Evolutionary conservation across 1,140 invertebrate genomes (phyloP).

Genomic region (Tribolium madens): DNA sequence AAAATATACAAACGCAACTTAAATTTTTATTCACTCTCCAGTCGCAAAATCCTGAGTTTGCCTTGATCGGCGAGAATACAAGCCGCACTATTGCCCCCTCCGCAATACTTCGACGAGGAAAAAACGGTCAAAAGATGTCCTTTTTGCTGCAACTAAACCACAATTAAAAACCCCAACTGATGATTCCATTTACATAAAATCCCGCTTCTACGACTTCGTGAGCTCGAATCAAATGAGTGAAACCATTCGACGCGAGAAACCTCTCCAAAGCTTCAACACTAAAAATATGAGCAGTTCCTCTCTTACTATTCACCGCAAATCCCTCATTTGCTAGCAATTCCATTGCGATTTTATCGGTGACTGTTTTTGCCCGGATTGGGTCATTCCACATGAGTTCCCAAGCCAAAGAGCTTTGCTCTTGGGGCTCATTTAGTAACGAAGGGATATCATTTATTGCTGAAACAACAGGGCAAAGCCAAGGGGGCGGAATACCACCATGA

Average conservation of each 20-base stretch:
- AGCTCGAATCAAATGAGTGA: constrained; percentile 78
- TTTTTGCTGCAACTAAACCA: constrained; percentile 68
- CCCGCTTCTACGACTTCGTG: constrained; percentile 80
- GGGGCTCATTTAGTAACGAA: constrained; percentile 73
- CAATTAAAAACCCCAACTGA: neutral
- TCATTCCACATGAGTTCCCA: constrained; percentile 87
- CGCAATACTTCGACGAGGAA: constrained; percentile 77
- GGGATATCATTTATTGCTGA: constrained; percentile 74
- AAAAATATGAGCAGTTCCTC: constrained; percentile 81
- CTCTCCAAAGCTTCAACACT: constrained; percentile 74
- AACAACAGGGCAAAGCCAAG: constrained; percentile 71
- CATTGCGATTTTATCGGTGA: constrained; percentile 68
- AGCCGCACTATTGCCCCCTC: constrained; percentile 76
- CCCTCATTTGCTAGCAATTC: constrained; percentile 73
- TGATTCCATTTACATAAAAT: constrained; percentile 78
- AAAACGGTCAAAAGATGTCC: constrained; percentile 77
- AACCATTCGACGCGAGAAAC: constrained; percentile 74
- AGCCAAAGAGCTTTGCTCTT: constrained; percentile 74
- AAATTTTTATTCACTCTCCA: constrained; percentile 50
- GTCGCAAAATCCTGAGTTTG: constrained; percentile 58
- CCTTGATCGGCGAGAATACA: constrained; percentile 70
- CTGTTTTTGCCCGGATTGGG: constrained; percentile 69
- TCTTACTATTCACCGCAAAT: constrained; percentile 75
- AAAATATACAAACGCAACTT: too few relatives aligned
- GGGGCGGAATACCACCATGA: constrained; percentile 81